Evolutionary conservation across 2,797 vertebrate genomes (phyloP).

Genomic region (Danionella dracula): DNA sequence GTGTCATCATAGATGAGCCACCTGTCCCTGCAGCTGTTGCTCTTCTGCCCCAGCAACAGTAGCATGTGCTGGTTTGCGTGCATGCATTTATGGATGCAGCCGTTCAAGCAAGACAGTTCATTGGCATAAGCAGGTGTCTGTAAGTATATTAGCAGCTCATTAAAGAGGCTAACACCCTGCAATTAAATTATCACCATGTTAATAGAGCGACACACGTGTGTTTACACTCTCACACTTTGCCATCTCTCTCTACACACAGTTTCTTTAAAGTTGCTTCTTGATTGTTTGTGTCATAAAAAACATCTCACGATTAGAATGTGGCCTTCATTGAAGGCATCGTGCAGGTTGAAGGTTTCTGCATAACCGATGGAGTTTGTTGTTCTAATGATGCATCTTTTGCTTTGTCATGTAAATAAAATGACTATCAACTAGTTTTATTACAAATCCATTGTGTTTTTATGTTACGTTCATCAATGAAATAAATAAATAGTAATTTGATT

Average conservation of each 20-base stretch:
- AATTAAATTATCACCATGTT: conserved; percentile 73
- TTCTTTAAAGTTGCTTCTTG: neutral
- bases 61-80: neutral
- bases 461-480: too few relatives aligned
- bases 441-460: too few relatives aligned
- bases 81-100: neutral
- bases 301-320: neutral
- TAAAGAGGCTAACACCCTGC: conserved; percentile 50
- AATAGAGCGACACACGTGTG: conserved; percentile 41
- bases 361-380: too few relatives aligned
- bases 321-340: neutral
- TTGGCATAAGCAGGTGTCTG: conserved; percentile 18
- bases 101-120: conserved; percentile 1
- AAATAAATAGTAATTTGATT: too few relatives aligned
- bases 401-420: too few relatives aligned
- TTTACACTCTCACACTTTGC: neutral
- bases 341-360: too few relatives aligned
- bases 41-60: neutral
- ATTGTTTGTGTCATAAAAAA: too few relatives aligned
- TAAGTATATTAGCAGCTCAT: conserved; percentile 35
- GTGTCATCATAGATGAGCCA: conserved; percentile 21
- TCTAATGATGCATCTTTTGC: too few relatives aligned
- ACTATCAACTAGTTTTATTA: too few relatives aligned
- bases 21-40: conserved; percentile 26
- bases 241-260: neutral